phyloP scores from a whole-genome alignment of 2,888 invertebrate genomes.

The Sarcophaga variegata region DNA sequence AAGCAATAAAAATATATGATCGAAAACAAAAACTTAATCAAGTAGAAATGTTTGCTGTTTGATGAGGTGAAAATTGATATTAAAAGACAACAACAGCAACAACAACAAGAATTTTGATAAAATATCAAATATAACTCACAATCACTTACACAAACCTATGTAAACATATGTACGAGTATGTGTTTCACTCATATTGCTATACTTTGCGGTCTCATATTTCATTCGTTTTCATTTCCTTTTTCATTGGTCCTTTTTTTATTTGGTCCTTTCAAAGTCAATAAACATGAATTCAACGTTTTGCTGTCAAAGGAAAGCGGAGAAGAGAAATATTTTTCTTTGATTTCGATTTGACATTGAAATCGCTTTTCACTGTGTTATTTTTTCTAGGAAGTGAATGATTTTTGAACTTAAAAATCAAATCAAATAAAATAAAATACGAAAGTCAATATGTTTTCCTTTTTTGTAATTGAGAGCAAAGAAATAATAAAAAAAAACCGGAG shows the following conservation, averaged over 20 bases:
- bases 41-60: conserved; percentile 49
- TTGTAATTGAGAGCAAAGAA: too few relatives aligned
- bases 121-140: background rate
- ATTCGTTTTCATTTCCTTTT: background rate
- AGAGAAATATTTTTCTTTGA: background rate
- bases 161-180: background rate
- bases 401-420: too few relatives aligned
- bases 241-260: too few relatives aligned
- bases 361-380: background rate
- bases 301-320: background rate
- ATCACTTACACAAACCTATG: background rate
- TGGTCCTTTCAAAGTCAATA: background rate
- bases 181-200: background rate
- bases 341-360: background rate
- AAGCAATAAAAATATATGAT: background rate
- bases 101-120: background rate
- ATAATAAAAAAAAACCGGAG: too few relatives aligned
- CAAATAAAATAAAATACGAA: too few relatives aligned
- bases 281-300: background rate
- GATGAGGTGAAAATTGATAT: conserved; percentile 52
- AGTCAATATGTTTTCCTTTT: too few relatives aligned
- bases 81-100: background rate
- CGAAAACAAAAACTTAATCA: conserved; percentile 45
- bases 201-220: background rate
- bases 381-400: background rate